Evolutionary conservation across 2,888 invertebrate species (phyloP).

Genomic region (Lepetodrilus schrolli): DNA sequence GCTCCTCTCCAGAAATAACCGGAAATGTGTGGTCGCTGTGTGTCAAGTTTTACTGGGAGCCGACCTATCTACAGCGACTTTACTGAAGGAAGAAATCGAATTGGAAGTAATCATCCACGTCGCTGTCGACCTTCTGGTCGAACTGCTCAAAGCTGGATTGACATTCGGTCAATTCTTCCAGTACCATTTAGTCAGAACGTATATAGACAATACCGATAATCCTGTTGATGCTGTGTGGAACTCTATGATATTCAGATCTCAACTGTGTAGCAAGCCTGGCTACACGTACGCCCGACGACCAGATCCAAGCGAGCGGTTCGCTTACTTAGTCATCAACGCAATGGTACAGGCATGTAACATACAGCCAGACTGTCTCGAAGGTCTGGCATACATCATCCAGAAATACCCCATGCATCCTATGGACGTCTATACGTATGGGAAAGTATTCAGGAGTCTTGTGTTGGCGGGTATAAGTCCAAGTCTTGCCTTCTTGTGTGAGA

Average conservation of each 20-base stretch:
- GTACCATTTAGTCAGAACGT: neutral
- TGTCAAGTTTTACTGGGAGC: neutral
- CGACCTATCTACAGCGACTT: neutral
- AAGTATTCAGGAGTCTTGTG: neutral
- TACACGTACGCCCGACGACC: neutral
- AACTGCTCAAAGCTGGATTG: neutral
- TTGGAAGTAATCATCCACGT: neutral
- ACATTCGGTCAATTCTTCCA: neutral
- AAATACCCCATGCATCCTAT: neutral
- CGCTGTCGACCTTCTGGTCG: neutral
- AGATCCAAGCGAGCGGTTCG: constrained; percentile 1
- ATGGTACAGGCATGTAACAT: neutral
- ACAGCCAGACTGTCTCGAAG: neutral
- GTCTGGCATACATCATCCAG: neutral
- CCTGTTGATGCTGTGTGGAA: neutral
- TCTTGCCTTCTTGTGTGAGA: neutral
- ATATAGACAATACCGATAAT: neutral
- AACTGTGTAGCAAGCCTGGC: neutral
- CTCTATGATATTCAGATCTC: neutral
- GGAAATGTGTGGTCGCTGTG: neutral
- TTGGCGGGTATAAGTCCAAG: neutral
- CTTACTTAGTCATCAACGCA: neutral
- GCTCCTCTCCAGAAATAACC: neutral
- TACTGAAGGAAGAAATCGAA: neutral
- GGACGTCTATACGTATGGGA: constrained; percentile 3